phyloP scores from a whole-genome alignment of 2,888 invertebrate species.

The Chromoteleia sp. region DNA sequence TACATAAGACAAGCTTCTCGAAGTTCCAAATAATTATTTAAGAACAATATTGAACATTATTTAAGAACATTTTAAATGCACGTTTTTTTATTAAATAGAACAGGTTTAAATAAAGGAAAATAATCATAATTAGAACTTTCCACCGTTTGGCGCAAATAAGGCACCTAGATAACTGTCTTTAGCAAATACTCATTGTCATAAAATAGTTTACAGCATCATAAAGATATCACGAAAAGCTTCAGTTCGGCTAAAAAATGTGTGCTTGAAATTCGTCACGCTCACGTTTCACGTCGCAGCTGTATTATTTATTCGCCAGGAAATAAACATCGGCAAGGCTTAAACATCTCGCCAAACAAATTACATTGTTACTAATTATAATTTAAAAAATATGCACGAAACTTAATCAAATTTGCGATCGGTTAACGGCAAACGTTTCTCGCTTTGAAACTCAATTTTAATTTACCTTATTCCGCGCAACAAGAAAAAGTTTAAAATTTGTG shows the following conservation, averaged over 20 bases:
- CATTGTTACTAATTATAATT: conserved; percentile 45
- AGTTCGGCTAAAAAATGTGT: conserved; percentile 53
- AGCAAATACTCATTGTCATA: conserved; percentile 48
- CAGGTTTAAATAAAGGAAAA: too few relatives aligned
- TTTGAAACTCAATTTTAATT: background rate
- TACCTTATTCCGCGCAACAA: background rate
- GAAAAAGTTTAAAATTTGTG: too few relatives aligned
- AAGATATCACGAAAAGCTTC: conserved; percentile 61
- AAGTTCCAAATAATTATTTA: too few relatives aligned
- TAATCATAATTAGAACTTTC: conserved; percentile 22
- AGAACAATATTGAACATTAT: too few relatives aligned
- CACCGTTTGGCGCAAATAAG: conserved; percentile 21
- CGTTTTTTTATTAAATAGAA: too few relatives aligned
- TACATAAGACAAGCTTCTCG: too few relatives aligned
- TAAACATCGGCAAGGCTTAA: conserved; percentile 48
- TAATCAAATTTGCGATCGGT: conserved; percentile 15
- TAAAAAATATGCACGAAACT: conserved; percentile 12
- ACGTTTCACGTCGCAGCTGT: conserved; percentile 61
- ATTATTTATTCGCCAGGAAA: conserved; percentile 60
- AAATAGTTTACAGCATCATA: conserved; percentile 64
- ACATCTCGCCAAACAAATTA: conserved; percentile 39
- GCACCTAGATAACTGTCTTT: conserved; percentile 44
- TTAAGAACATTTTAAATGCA: too few relatives aligned
- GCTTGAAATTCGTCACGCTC: conserved; percentile 65
- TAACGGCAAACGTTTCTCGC: background rate